Evolutionary conservation across 2,888 invertebrate genomes (phyloP).

Genomic region (Drosophila tanythrix): DNA sequence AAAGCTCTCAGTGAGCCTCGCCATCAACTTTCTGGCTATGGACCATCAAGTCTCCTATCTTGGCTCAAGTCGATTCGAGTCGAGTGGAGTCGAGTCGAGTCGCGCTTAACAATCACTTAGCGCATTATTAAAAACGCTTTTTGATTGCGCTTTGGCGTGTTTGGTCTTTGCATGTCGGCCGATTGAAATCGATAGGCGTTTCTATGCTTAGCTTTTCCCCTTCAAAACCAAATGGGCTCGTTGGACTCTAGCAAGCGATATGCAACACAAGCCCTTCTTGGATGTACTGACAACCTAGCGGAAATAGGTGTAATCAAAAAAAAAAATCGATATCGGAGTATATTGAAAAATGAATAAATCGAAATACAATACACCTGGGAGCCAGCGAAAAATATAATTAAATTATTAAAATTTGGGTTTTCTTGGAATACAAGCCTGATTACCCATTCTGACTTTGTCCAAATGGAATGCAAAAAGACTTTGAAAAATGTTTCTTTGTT

Average conservation of each 20-base stretch:
- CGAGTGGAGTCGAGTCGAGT: constrained; percentile 26
- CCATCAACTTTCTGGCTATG: constrained; percentile 23
- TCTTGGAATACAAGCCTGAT: background rate
- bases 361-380: background rate
- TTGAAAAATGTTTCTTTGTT: background rate
- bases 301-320: background rate
- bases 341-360: background rate
- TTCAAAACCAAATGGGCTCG: background rate
- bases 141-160: constrained; percentile 80
- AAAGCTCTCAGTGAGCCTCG: constrained; percentile 51
- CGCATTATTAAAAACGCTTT: constrained; percentile 81
- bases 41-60: constrained; percentile 14
- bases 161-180: constrained; percentile 37
- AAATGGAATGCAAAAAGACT: background rate
- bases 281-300: background rate
- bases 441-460: background rate
- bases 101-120: constrained; percentile 78
- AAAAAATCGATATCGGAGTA: background rate
- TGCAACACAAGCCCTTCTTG: background rate
- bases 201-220: constrained; percentile 16
- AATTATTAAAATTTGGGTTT: background rate
- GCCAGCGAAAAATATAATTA: background rate
- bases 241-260: background rate
- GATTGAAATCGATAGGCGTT: constrained; percentile 75
- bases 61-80: background rate